phyloP scores from a whole-genome alignment of 1,140 invertebrate genomes.

The Bombus soroeensis region DNA sequence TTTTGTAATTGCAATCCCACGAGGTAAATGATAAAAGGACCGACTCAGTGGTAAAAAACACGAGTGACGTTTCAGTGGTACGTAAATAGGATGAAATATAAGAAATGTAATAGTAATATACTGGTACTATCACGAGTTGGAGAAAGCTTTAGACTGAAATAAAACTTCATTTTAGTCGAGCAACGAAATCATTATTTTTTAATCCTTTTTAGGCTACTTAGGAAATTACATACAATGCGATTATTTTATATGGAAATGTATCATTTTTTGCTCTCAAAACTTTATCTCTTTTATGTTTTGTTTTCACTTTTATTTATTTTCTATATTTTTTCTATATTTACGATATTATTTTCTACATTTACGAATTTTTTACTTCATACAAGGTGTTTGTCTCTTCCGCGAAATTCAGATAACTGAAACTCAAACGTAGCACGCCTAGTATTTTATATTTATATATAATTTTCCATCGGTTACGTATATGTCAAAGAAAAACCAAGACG shows the following conservation, averaged over 20 bases:
- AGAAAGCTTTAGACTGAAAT: background rate
- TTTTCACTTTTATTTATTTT: no score
- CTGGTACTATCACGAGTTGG: background rate
- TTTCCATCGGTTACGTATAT: background rate
- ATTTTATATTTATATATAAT: background rate
- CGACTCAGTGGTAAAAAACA: background rate
- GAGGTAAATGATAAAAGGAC: background rate
- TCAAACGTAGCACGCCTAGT: no score
- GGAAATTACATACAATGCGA: background rate
- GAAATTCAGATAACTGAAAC: no score
- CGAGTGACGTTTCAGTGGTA: background rate
- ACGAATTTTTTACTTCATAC: no score
- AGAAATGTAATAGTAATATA: background rate
- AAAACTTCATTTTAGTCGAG: background rate
- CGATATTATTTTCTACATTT: no score
- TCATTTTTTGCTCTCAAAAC: background rate
- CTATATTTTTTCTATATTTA: no score
- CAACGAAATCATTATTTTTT: background rate
- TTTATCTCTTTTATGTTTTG: no score
- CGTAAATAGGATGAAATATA: background rate
- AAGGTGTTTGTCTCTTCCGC: no score
- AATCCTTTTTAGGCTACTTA: background rate
- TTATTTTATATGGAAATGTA: background rate
- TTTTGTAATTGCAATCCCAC: background rate
- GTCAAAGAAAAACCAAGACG: background rate